phyloP scores from a whole-genome alignment of 2,113 vertebrate species.

The Chroicocephalus ridibundus region DNA sequence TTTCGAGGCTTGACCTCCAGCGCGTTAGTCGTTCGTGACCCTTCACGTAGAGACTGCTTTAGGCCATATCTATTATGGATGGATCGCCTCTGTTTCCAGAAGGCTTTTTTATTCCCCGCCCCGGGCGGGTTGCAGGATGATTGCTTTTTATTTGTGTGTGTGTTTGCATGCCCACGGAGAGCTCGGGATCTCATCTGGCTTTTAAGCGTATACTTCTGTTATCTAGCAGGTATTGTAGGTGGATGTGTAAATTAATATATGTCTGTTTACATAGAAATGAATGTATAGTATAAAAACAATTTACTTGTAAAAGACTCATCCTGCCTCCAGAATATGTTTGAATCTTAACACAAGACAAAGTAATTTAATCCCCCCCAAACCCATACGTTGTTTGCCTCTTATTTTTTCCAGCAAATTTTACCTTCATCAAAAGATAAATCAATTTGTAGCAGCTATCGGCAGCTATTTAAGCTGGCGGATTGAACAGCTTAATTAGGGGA shows the following conservation, averaged over 20 bases:
- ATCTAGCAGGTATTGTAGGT: slow-evolving; percentile 52
- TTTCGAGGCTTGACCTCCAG: not conserved
- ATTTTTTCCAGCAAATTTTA: slow-evolving; percentile 71
- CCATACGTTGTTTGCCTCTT: slow-evolving; percentile 60
- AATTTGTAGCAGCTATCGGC: slow-evolving; percentile 74
- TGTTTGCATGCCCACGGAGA: not conserved
- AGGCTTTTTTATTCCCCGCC: not conserved
- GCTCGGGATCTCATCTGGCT: slow-evolving; percentile 20
- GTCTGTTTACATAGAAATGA: slow-evolving; percentile 55
- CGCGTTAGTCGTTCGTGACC: rapidly evolving
- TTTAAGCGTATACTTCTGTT: slow-evolving; percentile 24
- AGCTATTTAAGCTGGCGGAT: slow-evolving; percentile 58
- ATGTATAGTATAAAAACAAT: slow-evolving; percentile 58
- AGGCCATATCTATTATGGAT: not conserved
- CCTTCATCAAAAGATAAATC: slow-evolving; percentile 73
- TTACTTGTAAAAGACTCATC: slow-evolving; percentile 46
- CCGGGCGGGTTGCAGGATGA: not conserved
- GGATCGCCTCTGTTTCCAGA: not conserved
- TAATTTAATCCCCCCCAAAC: slow-evolving; percentile 53
- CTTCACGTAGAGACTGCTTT: not conserved
- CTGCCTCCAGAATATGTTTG: slow-evolving; percentile 50
- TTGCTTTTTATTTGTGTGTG: slow-evolving; percentile 23
- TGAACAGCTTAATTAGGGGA: slow-evolving; percentile 66
- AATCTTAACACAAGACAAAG: slow-evolving; percentile 51
- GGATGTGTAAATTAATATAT: slow-evolving; percentile 57